Evolutionary conservation across 2,113 vertebrate genomes (phyloP), one percentile per base, ranked within the genome.

Genomic region (Bufo gargarizans): DNA sequence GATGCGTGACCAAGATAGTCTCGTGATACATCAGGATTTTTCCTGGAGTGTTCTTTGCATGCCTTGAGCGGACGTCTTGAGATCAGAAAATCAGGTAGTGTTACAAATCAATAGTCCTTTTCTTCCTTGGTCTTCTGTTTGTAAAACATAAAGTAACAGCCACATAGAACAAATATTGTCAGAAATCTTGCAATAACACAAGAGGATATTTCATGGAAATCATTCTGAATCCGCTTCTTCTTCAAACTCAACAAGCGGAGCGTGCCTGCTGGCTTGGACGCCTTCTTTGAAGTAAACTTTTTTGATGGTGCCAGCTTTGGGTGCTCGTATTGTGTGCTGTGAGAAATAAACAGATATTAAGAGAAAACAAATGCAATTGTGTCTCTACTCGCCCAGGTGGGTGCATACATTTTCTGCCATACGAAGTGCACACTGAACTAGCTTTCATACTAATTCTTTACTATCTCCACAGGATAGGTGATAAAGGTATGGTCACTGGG

Each of bases 311-410:
- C 97, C 98, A 0, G 96, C 92, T 92, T 96, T 97, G 0, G 97
- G 96, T 7, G 98, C 96, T 85, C 96, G 94, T 90, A 99, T 97
- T 50, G 94, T 97, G 58, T 98, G 97, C 98, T 99, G 95, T 43
- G 72, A 6, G 88, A 85, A 93, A 92, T 94, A 0, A 91, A 74
- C 2, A 76, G 1, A 43, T 2, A 71, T 43, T 14, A 4, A 43
- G 14, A 43, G 6, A 4, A 33, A 33, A 33, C 33, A 1, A 33
- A 33, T 33, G 33, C 33, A 33, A 33, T 33, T 0, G 33, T 33
- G 33, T 33, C 33, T 33, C 33, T 33, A 33, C 33, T 1, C 33
- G 33, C 33, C 33, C 33, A 33, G 33, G 1, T 33, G 33, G 33
- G 33, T 33, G 33, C 1, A 33, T 33, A 1, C 0, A 33, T 33